Evolutionary conservation across 2,113 vertebrate species (phyloP).

Genomic region (Pseudorectes ferrugineus): DNA sequence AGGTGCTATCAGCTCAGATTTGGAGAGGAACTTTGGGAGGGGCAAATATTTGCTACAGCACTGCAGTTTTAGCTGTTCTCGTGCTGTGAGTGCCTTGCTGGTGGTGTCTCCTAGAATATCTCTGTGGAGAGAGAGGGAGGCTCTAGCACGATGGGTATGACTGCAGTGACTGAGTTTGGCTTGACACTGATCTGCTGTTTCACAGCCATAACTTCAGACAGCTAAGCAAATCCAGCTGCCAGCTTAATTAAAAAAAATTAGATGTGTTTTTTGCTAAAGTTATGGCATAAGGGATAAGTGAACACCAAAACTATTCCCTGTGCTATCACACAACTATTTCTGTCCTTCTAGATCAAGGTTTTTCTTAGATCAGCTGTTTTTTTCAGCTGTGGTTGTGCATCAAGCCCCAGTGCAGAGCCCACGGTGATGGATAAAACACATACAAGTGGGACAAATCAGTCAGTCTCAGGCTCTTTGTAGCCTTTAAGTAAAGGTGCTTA

Average conservation of each 20-base stretch:
- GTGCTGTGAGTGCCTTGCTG: neutral
- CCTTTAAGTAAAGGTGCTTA: neutral
- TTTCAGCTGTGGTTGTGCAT: neutral
- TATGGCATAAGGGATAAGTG: neutral
- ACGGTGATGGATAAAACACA: neutral
- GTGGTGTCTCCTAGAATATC: accelerated
- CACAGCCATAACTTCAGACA: neutral
- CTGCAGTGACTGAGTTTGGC: neutral
- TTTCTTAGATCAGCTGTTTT: neutral
- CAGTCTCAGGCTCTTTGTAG: neutral
- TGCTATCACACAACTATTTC: neutral
- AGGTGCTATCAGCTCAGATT: neutral
- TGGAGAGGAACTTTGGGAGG: neutral
- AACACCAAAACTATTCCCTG: neutral
- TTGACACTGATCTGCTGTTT: neutral
- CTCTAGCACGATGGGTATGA: neutral
- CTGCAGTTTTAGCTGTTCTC: neutral
- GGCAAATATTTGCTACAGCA: neutral
- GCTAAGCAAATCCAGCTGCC: neutral
- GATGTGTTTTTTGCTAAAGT: neutral
- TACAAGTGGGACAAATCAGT: neutral
- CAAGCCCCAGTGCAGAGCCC: neutral
- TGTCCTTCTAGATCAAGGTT: neutral
- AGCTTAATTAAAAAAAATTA: neutral
- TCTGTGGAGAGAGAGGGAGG: neutral